Conservation (phyloP, 2,888 invertebrate species). For the Melikaiella ostensackeni region DNA sequence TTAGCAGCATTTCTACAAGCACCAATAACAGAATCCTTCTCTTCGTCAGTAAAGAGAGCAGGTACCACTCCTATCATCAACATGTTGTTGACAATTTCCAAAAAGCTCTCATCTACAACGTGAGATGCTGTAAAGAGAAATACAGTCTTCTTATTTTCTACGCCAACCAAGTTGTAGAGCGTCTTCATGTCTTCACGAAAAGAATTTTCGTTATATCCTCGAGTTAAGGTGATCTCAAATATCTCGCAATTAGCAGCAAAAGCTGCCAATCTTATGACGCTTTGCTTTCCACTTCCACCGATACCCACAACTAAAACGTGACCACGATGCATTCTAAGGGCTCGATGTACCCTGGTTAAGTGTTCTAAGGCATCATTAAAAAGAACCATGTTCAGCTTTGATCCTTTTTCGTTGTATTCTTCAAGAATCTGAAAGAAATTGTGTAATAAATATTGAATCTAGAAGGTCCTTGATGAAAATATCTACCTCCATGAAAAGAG, state of each 20-base stretch:
- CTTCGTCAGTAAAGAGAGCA: conserved; percentile 91
- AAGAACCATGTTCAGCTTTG: conserved; percentile 87
- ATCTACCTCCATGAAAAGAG: conserved; percentile 89
- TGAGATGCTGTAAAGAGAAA: conserved; percentile 92
- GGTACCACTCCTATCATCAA: conserved; percentile 93
- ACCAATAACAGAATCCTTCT: conserved; percentile 89
- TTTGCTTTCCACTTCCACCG: conserved; percentile 93
- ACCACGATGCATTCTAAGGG: conserved; percentile 89
- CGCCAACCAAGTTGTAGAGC: conserved; percentile 87
- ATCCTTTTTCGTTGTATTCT: conserved; percentile 88
- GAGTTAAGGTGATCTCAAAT: conserved; percentile 89
- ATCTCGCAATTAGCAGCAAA: conserved; percentile 91
- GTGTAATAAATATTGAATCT: conserved; percentile 29
- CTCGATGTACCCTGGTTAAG: conserved; percentile 91
- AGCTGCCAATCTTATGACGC: conserved; percentile 87
- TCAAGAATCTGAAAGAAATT: conserved; percentile 84
- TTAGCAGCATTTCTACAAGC: conserved; percentile 84
- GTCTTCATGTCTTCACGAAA: conserved; percentile 93
- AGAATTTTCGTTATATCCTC: conserved; percentile 89
- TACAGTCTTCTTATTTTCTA: conserved; percentile 87
- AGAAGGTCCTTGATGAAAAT: background rate
- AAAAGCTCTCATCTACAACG: conserved; percentile 88
- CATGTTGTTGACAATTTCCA: conserved; percentile 95
- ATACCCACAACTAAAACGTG: conserved; percentile 92
- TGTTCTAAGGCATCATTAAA: conserved; percentile 96